Evolutionary conservation across 1,140 invertebrate species (phyloP), one percentile per base, ranked within the genome.

Genomic region (Pomacea maculata): DNA sequence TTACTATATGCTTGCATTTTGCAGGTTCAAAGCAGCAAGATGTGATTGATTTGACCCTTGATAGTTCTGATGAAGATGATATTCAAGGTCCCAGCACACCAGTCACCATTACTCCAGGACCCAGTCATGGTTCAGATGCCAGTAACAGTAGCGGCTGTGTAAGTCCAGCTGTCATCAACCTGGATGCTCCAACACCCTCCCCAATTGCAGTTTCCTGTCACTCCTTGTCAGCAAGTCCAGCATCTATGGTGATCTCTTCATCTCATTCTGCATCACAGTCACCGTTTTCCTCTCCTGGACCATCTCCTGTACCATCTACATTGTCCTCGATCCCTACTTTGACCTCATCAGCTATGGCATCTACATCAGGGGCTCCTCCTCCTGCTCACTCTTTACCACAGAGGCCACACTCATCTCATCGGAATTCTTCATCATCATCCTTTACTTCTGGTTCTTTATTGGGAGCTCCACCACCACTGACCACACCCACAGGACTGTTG

Each of bases 41-140:
- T 71, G 85, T 90, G 54, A 89, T 90, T 81, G 89, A 90, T 80
- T 80, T 90, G 61, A 90, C 89, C 4, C 68, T 87, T 52, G 85
- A 85, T 75, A 87, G 87, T 83, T 88, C 87, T 71, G 89, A 90
- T 84, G 89, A 89, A 55, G 89, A 90, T 34, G 86, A 88, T 67
- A 75, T 79, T 25, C 79, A 76, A 25, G 73, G 78, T 45, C 78
- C 71, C 29, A 84, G 68, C 61, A 82, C 63, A 76, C 82, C 82
- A 29, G 75, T 80, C 21, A 83, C 77, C 52, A 78, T 78, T 75
- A 78, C 79, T 76, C 57, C 78, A 63, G 72, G 79, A 73, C 61
- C 79, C 65, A 80, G 77, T 72, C 77, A 70, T 45, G 55, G 78
- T 21, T 80, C 84, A 17, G 73, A 82, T 52, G 78, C 80, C 54